A percentile compares a stretch with the other conserved stretches of the same genome.
Evolutionary conservation across 2,888 invertebrate species (phyloP).

Genomic region (Pterostichus niger): DNA sequence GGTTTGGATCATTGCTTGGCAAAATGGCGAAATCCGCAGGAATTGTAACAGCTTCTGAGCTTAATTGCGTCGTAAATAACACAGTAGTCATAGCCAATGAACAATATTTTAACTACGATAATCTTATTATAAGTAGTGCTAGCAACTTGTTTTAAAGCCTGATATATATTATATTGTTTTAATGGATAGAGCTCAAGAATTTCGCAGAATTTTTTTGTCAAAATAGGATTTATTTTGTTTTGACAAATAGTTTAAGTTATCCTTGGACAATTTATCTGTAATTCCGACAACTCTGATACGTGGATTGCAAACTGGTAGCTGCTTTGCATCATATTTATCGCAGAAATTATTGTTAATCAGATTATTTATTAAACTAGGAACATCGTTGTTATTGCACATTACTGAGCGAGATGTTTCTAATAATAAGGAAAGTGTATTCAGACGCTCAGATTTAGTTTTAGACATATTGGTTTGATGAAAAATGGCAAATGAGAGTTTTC

Average conservation of each 20-base stretch:
- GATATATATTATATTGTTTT: background rate
- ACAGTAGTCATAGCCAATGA: background rate
- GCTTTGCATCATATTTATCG: background rate
- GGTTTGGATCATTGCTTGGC: background rate
- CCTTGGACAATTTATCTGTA: background rate
- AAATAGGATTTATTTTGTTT: background rate
- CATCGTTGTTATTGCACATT: too few relatives aligned
- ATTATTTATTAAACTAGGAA: too few relatives aligned
- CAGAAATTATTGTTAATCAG: background rate
- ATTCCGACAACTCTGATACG: background rate
- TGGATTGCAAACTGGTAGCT: background rate
- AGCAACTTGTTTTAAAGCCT: background rate
- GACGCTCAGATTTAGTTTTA: too few relatives aligned
- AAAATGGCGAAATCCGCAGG: background rate
- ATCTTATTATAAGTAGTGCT: background rate
- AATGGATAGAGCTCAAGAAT: background rate
- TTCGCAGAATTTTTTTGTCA: background rate
- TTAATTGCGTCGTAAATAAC: background rate
- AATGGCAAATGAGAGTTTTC: too few relatives aligned
- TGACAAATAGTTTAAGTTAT: background rate
- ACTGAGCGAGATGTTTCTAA: too few relatives aligned
- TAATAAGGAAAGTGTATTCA: too few relatives aligned
- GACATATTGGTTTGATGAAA: too few relatives aligned
- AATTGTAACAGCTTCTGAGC: background rate
- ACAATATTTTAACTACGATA: too few relatives aligned